Base-by-base conservation (phyloP, 2,888 invertebrate species). In the Thelaira solivaga region DNA sequence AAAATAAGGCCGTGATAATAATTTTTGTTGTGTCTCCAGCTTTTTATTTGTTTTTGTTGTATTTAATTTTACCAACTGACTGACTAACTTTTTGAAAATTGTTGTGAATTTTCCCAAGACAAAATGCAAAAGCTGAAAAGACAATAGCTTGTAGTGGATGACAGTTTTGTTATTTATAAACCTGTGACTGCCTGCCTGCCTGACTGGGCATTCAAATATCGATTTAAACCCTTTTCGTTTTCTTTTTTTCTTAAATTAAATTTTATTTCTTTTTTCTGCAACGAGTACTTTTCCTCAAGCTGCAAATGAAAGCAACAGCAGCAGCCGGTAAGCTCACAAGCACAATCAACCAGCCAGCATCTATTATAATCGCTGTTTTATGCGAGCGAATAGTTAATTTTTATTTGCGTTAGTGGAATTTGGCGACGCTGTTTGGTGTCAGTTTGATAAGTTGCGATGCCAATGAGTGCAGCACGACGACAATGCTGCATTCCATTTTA, bases 361-460 rank as follows among this genome's bases (percentile, higher is more conserved):
- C 74, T 78, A 78, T 78, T 78, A 78, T 78, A 77, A 77, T 68
- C 77, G 77, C 11, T 67, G 72, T 77, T 72, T 67, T 72, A 72
- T 65, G 62, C 55, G 61, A 55, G 51, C 55, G 77, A 72, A 80
- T 79, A 79, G 80, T 81, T 81, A 85, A 85, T 85, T 83, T 84
- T 82, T 83, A 83, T 85, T 83, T 84, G 83, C 78, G 74, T 69
- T 69, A 64, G 82, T 85, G 87, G 86, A 86, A 86, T 86, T 86
- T 83, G 78, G 79, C 84, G 85, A 85, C 84, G 86, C 86, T 86
- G 86, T 86, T 86, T 84, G 86, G 87, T 86, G 86, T 86, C 86
- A 86, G 82, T 85, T 86, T 86, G 86, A 86, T 85, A 86, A 86
- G 86, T 86, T 83, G 83, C 76, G 80, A 81, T 79, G 82, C 85